Conservation (phyloP, 1,140 invertebrate genomes). For the Orchestia grillus region DNA sequence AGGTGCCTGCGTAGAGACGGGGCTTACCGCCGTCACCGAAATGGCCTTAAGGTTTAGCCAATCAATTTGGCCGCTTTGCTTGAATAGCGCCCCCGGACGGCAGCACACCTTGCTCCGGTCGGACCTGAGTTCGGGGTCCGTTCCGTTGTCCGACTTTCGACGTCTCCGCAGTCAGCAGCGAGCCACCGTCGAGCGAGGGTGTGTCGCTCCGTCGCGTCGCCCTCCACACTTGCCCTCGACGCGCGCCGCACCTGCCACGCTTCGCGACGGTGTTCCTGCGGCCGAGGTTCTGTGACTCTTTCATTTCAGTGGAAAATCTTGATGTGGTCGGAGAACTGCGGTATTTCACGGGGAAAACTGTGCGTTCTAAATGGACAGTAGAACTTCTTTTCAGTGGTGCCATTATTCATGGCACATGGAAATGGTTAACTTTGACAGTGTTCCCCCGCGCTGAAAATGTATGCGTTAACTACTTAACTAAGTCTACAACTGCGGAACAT, state of each 20-base stretch:
- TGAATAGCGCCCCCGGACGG: neutral
- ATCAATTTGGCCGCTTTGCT: neutral
- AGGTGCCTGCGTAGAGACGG: neutral
- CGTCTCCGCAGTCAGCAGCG: neutral
- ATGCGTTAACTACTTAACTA: no score
- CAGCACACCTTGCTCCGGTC: neutral
- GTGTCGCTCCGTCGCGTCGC: neutral
- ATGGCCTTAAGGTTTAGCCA: neutral
- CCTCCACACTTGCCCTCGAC: neutral
- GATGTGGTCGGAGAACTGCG: no score
- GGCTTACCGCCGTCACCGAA: neutral
- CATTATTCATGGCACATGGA: no score
- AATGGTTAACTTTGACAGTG: no score
- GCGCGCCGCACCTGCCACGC: neutral
- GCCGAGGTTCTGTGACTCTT: no score
- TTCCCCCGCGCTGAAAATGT: no score
- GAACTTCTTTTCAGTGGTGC: no score
- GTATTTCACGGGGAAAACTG: no score
- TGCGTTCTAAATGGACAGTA: no score
- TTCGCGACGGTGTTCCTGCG: no score
- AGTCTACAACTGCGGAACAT: no score
- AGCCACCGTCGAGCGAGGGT: neutral
- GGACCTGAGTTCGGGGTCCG: neutral
- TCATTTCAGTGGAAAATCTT: no score
- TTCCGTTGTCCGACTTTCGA: neutral